These are phyloP conservation scores for Cryptoblepharus egeriae DNA, from an alignment of 2,797 vertebrate genomes.

Conservation along the genomic window DNA sequence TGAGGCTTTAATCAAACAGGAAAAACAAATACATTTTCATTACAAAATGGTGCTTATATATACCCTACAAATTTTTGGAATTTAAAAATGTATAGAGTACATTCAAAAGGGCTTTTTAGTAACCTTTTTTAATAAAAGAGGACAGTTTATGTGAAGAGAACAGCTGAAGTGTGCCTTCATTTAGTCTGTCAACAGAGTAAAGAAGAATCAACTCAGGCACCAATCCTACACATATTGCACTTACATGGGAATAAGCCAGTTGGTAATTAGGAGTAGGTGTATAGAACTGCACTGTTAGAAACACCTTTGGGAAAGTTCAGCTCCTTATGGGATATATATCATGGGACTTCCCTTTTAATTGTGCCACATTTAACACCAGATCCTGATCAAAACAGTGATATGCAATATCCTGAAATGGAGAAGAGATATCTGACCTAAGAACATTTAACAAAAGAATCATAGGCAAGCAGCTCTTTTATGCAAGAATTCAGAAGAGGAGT, in stretches of 20 bases:
- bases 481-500: constrained; percentile 8
- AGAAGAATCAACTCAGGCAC: neutral
- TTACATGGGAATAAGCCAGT: no score
- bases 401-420: neutral
- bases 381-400: neutral
- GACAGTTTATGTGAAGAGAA: neutral
- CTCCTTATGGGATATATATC: neutral
- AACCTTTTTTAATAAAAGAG: no score
- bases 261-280: no score
- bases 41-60: neutral
- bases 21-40: no score
- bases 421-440: neutral
- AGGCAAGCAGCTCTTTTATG: neutral
- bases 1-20: neutral
- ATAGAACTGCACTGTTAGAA: neutral
- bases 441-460: neutral
- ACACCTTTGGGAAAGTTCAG: neutral
- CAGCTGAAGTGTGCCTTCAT: constrained; percentile 8
- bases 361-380: neutral
- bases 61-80: neutral
- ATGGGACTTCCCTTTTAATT: neutral
- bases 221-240: no score
- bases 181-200: constrained; percentile 16
- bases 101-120: neutral
- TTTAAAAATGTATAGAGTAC: neutral